Base-by-base conservation (phyloP, 2,797 vertebrate species). In the Gymnodraco acuticeps region DNA sequence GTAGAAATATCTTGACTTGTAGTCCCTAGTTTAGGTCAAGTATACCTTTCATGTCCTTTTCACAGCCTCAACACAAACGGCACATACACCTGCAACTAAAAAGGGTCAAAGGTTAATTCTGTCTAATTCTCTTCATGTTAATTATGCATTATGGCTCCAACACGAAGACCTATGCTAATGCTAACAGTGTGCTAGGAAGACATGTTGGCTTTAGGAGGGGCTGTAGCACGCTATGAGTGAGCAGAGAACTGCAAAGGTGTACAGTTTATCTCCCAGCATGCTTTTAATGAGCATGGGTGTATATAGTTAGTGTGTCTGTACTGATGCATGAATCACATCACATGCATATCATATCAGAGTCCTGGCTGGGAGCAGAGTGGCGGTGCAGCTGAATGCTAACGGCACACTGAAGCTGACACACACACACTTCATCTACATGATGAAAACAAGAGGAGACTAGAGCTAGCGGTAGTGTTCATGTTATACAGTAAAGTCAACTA, bases 401-500 rank as follows among this genome's bases (percentile, higher is more conserved):
- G 38, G 70, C 59, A 84, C 80, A 66, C 33, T 75, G 45, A 76
- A 77, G 65, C 80, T 31, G 62, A 78, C 72, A 75, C 61, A n/a
- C 27, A 42, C 20, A 56, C 62, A 0, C 3, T 46, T 84, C n/a
- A 58, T 56, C 45, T 46, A 60, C 80, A 81, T 17, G 60, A 70
- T 1, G 58, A 33, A 33, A 67, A 47, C 31, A 20, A n/a, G n/a
- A n/a, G n/a, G n/a, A n/a, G 69, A 20, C 48, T 45, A 64, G 13
- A 46, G 62, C 66, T 48, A 65, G 23, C 31, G 8, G 48, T 81
- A 86, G 68, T 80, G 77, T 83, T 82, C 43, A 73, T 68, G 84
- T 70, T 70, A 74, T 79, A 89, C 73, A 81, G 73, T 93, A 93
- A 89, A 93, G 92, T 93, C 89, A 89, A 19, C 85, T 81, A 83